Base-by-base conservation (phyloP, 2,888 invertebrate species). In the Polylopha cassiicola region DNA sequence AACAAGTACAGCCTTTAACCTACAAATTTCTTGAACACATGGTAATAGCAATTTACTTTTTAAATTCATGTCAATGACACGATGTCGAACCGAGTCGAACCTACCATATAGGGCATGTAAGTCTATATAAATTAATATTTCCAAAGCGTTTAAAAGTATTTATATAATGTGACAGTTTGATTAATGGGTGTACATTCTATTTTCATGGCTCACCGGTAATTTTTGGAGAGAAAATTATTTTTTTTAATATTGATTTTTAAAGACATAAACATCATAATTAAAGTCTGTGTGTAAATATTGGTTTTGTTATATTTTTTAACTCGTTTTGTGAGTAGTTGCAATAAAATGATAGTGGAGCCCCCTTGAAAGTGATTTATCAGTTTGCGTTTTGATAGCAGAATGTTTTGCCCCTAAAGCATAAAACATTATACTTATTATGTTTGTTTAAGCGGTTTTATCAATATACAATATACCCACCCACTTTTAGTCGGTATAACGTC, bases 61-160 rank as follows among this genome's bases (percentile, higher is more conserved):
- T 46, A 57, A 46, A 66, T 61, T 55, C 51, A 50, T 65, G 61
- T 63, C 62, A 69, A 64, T 66, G 61, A 51, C 55, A 48, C 36
- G 30, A 26, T 34, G 22, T 46, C 44, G 43, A 31, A 37, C 42
- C 18, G 29, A 38, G 21, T 9, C 16, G 27, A 3, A 23, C 45
- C 41, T 36, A 33, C 33, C 53, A 50, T 13, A 38, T 39, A 37
- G 27, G 20, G 66, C 66, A 37, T 67, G 45, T 65, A 61, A 39
- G 48, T 43, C 49, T 46, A 45, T 48, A 47, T 52, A 24, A 36
- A 30, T 41, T 36, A 41, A 32, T 31, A 31, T 24, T 14, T 24
- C n/a, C n/a, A n/a, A n/a, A n/a, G n/a, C 20, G 16, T 9, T 9
- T 9, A 20, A 22, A 32, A 30, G 34, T 29, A 26, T 11, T n/a